A percentile compares a stretch with the other conserved stretches of the same genome.
phyloP scores from a whole-genome alignment of 2,113 vertebrate genomes.

The Phocoena sinus region DNA sequence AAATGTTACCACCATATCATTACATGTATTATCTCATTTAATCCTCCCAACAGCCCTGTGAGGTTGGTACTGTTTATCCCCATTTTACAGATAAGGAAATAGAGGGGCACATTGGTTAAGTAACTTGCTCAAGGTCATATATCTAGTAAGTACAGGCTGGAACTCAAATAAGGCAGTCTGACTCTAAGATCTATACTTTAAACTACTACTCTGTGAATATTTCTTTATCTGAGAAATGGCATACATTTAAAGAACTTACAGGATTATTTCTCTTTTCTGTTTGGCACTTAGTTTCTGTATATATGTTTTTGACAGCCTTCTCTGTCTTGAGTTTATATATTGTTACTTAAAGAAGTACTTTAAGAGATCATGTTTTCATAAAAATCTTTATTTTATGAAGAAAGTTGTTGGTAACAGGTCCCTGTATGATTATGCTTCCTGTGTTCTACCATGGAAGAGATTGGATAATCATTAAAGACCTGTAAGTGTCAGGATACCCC shows the following conservation, averaged over 20 bases:
- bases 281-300: neutral
- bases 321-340: neutral
- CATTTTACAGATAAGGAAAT: constrained; percentile 40
- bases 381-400: constrained; percentile 5
- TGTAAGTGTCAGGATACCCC: neutral
- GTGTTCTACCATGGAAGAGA: neutral
- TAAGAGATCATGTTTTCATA: neutral
- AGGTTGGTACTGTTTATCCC: neutral
- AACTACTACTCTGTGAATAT: neutral
- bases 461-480: neutral
- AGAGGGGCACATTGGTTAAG: neutral
- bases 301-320: neutral
- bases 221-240: constrained; percentile 14
- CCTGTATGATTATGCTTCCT: neutral
- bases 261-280: neutral
- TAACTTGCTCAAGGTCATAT: neutral
- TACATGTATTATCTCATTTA: constrained; percentile 28
- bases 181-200: neutral
- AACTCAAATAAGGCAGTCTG: neutral
- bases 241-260: constrained; percentile 26
- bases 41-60: neutral
- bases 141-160: neutral
- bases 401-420: neutral
- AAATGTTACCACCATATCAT: neutral
- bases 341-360: neutral